Evolutionary conservation across 2,888 invertebrate species (phyloP).

Genomic region (Ichneumon xanthorius): DNA sequence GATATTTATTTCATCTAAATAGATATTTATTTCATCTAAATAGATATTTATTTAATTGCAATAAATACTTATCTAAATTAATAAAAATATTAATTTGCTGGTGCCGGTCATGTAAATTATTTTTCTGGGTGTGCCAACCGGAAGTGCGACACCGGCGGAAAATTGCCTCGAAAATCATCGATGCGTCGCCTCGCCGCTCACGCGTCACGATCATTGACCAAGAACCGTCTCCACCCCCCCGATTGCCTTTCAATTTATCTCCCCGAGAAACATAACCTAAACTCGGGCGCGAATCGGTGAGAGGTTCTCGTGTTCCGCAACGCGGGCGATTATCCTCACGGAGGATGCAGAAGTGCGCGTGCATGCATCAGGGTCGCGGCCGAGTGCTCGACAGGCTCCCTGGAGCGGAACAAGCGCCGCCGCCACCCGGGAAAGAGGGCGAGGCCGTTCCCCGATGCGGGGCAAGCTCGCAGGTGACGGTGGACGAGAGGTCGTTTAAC

Average conservation of each 20-base stretch:
- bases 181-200: not conserved
- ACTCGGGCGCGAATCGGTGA: not conserved
- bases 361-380: slow-evolving; percentile 18
- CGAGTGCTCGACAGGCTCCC: slow-evolving; percentile 3
- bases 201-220: not conserved
- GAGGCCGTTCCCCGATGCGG: slow-evolving; percentile 29
- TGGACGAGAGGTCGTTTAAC: slow-evolving; percentile 38
- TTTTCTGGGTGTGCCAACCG: not conserved
- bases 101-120: too few relatives aligned
- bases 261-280: not conserved
- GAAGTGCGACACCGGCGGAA: not conserved
- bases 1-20: too few relatives aligned
- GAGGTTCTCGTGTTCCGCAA: not conserved
- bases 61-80: too few relatives aligned
- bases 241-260: slow-evolving; percentile 2
- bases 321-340: slow-evolving; percentile 5
- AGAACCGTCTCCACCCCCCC: not conserved
- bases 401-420: slow-evolving; percentile 44
- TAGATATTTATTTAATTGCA: too few relatives aligned
- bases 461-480: slow-evolving; percentile 18
- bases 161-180: not conserved
- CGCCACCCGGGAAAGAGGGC: slow-evolving; percentile 43
- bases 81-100: too few relatives aligned
- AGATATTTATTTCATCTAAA: too few relatives aligned
- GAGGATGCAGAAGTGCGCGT: not conserved